Conservation (phyloP, 2,113 vertebrate genomes). For the Trichechus manatus region DNA sequence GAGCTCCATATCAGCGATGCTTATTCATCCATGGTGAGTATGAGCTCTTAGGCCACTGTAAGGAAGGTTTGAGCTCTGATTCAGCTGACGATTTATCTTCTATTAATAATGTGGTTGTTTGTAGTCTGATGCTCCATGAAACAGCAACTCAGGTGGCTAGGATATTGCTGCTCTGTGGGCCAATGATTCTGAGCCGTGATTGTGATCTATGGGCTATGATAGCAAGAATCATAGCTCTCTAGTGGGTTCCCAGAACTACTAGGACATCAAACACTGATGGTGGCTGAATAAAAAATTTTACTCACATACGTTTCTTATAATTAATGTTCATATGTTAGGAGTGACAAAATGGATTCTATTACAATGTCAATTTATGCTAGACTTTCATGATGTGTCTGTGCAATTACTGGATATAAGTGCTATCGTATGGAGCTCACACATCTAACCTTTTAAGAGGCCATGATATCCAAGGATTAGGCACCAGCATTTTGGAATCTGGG, state of each 20-base stretch:
- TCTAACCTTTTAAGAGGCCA: neutral
- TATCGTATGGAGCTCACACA: neutral
- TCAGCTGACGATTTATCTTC: neutral
- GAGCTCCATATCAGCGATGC: constrained; percentile 47
- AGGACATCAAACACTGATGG: neutral
- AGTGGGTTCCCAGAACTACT: neutral
- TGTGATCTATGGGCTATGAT: neutral
- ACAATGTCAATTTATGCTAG: neutral
- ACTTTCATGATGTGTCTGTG: neutral
- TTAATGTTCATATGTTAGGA: neutral
- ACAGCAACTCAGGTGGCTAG: neutral
- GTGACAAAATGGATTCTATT: neutral
- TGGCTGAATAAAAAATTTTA: neutral
- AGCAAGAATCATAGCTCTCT: neutral
- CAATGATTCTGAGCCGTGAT: neutral
- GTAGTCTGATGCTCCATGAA: neutral
- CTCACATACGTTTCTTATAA: neutral
- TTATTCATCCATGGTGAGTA: constrained; percentile 76
- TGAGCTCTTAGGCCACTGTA: neutral
- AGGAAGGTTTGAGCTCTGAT: neutral
- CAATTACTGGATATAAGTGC: neutral
- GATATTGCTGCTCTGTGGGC: neutral
- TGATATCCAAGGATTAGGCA: neutral
- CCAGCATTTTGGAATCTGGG: neutral
- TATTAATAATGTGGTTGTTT: neutral